Percentiles rank a stretch among this genome's conserved stretches.
These are phyloP conservation scores for Pogonomyrmex barbatus DNA, from an alignment of 1,140 invertebrate species.

Conservation along the genomic window DNA sequence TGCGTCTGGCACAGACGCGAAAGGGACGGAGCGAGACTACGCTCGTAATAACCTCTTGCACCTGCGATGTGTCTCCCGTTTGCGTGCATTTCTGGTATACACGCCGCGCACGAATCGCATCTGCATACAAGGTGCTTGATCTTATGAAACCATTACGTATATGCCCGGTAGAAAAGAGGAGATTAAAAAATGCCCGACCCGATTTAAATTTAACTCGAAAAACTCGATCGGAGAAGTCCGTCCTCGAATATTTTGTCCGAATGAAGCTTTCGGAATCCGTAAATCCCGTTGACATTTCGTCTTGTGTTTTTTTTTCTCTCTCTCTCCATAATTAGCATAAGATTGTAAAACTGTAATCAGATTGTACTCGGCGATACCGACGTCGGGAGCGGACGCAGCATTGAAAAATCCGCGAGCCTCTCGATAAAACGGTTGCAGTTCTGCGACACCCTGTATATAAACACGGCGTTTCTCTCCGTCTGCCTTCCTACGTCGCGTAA, in stretches of 20 bases:
- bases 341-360: background rate
- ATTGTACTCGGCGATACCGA: background rate
- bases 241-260: background rate
- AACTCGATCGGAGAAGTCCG: background rate
- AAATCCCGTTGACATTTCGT: background rate
- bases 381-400: background rate
- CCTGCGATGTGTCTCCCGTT: conserved; percentile 67
- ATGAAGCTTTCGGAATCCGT: background rate
- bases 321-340: no score
- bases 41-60: conserved; percentile 76
- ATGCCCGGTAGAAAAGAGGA: no score
- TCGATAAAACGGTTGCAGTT: background rate
- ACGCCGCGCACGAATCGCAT: background rate
- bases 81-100: conserved; percentile 62
- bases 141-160: conserved; percentile 12
- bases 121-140: conserved; percentile 5
- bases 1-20: conserved; percentile 66
- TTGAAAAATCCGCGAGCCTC: background rate
- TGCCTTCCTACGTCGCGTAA: conserved; percentile 20
- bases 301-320: background rate
- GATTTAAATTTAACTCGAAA: background rate
- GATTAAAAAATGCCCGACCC: background rate
- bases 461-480: conserved; percentile 14
- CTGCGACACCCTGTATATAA: conserved; percentile 41
- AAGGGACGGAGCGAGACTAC: conserved; percentile 46